A percentile compares a stretch with the other conserved stretches of the same genome.
Conservation (phyloP, 2,113 vertebrate genomes). For the Sebastes fasciatus region DNA sequence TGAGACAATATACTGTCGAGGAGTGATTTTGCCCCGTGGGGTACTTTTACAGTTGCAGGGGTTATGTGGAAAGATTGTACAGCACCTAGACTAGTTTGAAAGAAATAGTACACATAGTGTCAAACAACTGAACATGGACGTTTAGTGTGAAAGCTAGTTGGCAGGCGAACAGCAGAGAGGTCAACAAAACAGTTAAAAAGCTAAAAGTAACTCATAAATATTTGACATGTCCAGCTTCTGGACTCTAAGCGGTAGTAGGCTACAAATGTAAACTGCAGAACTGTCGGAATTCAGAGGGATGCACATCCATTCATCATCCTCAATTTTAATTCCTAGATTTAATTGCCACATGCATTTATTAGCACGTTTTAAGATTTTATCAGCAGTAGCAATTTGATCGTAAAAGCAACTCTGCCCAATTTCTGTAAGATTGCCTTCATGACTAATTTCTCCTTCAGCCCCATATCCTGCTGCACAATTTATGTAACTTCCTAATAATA, state of each 20-base stretch:
- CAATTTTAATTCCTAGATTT: not conserved
- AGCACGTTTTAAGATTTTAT: slow-evolving; percentile 27
- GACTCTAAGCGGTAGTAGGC: not conserved
- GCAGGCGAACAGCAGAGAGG: not conserved
- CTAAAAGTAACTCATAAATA: not conserved
- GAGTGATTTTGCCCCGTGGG: not conserved
- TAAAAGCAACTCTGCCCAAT: slow-evolving; percentile 14
- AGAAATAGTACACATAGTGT: not conserved
- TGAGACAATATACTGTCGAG: not conserved
- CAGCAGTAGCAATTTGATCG: slow-evolving; percentile 29
- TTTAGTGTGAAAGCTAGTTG: not conserved
- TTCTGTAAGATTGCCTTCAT: not conserved
- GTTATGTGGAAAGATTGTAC: not conserved
- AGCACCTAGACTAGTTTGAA: not conserved
- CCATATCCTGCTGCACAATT: slow-evolving; percentile 2
- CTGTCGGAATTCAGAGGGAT: not conserved
- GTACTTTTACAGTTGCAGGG: not conserved
- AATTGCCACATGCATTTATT: slow-evolving; percentile 1
- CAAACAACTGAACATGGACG: not conserved
- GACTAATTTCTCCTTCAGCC: slow-evolving; percentile 31
- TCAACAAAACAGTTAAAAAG: not conserved
- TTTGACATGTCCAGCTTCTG: not conserved
- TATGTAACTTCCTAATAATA: slow-evolving; percentile 16
- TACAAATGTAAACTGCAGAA: not conserved
- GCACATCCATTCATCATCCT: slow-evolving; percentile 8